A percentile compares a stretch with the other conserved stretches of the same genome.
Conservation (phyloP, 2,797 vertebrate species). For the Trematocara caparti region DNA sequence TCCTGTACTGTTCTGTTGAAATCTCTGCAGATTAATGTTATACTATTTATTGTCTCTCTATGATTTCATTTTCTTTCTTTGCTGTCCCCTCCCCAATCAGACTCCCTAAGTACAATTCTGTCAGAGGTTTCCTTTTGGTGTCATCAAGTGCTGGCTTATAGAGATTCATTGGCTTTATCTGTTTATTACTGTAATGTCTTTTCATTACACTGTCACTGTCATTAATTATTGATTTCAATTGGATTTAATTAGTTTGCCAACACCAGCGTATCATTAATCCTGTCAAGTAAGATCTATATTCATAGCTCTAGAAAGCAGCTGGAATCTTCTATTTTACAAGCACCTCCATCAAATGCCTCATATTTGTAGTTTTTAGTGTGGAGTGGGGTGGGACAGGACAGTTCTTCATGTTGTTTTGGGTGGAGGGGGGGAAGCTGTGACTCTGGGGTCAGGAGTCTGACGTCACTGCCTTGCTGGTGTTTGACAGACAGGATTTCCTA, state of each 20-base stretch:
- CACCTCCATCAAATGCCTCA: background rate
- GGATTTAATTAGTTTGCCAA: background rate
- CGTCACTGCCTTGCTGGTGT: slow-evolving; percentile 34
- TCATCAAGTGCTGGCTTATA: background rate
- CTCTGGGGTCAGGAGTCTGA: slow-evolving; percentile 40
- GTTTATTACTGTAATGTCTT: background rate
- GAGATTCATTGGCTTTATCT: background rate
- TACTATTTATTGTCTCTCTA: background rate
- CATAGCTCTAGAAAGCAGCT: background rate
- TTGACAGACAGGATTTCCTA: slow-evolving; percentile 63
- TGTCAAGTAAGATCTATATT: background rate
- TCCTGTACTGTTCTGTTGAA: background rate
- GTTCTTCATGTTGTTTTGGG: background rate
- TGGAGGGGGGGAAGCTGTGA: background rate
- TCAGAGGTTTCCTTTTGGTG: background rate
- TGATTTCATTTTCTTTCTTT: background rate
- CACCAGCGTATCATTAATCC: background rate
- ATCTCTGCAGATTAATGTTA: background rate
- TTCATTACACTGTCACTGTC: background rate
- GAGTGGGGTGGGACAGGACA: background rate
- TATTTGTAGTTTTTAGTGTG: background rate
- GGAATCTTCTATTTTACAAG: background rate
- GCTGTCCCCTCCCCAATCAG: background rate
- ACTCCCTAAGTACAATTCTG: background rate
- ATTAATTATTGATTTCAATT: background rate